A percentile compares a stretch with the other conserved stretches of the same genome.
Evolutionary conservation across 2,888 invertebrate genomes (phyloP).

Genomic region (Cabera pusaria): DNA sequence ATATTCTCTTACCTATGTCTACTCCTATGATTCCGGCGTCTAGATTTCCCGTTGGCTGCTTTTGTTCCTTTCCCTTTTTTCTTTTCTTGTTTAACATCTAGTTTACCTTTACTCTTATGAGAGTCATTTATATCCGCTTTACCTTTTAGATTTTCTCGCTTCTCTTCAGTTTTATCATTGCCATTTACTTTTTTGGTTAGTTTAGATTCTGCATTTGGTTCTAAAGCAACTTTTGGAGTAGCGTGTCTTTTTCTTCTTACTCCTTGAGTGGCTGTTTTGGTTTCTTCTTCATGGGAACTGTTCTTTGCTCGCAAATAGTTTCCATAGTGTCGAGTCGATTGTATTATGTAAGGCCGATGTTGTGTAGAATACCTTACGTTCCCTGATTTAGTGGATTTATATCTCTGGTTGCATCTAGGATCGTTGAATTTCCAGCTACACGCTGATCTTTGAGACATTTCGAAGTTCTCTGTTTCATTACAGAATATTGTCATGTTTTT

Average conservation of each 20-base stretch:
- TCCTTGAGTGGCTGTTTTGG: slow-evolving; percentile 3
- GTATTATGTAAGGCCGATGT: slow-evolving; percentile 43
- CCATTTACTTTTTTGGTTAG: background rate
- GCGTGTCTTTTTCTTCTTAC: slow-evolving; percentile 19
- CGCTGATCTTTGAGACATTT: slow-evolving; percentile 39
- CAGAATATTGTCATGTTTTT: slow-evolving; percentile 56
- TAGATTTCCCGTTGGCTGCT: background rate
- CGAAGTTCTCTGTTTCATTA: slow-evolving; percentile 37
- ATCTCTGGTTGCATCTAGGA: slow-evolving; percentile 32
- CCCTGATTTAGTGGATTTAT: slow-evolving; percentile 49
- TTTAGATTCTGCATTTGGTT: background rate
- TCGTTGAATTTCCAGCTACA: slow-evolving; percentile 19
- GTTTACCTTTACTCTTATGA: slow-evolving; percentile 1
- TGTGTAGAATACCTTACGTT: slow-evolving; percentile 43
- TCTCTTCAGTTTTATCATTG: background rate
- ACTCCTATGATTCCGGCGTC: slow-evolving; percentile 1
- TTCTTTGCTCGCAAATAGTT: no score
- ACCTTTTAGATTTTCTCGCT: background rate
- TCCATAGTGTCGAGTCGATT: slow-evolving; percentile 41
- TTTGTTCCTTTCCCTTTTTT: slow-evolving; percentile 1
- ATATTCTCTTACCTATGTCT: slow-evolving; percentile 15
- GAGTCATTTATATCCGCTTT: background rate
- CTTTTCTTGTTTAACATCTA: background rate
- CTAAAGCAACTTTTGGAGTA: no score
- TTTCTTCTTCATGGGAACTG: no score